Percentiles rank a stretch among this genome's conserved stretches.
These are phyloP conservation scores for Dendronephthya gigantea DNA, from an alignment of 64 coral and sea anemone genomes.

Conservation along the genomic window DNA sequence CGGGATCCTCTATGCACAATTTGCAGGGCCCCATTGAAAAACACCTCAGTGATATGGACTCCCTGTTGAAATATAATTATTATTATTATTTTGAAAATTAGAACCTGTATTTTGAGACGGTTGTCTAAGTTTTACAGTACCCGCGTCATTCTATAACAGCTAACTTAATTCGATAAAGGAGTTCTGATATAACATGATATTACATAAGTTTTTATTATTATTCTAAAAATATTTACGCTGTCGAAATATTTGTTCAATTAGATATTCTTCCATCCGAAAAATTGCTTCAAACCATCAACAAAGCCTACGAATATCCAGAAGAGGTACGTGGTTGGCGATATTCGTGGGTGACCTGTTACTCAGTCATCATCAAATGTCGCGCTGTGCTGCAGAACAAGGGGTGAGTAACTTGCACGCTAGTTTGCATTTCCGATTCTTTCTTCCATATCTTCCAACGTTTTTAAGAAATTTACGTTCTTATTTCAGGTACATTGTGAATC, in stretches of 20 bases:
- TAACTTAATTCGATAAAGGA: no score
- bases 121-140: no score
- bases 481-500: slow-evolving; percentile 10
- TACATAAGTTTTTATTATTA: no score
- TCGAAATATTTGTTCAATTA: neutral
- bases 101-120: no score
- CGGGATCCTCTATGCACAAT: no score
- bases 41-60: no score
- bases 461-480: neutral
- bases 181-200: no score
- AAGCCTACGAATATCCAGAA: neutral
- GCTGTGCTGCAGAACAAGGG: neutral
- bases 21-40: no score
- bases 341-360: slow-evolving; percentile 5
- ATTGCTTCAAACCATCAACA: neutral
- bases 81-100: no score
- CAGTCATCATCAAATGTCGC: slow-evolving; percentile 5
- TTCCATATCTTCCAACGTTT: neutral
- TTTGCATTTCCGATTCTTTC: neutral
- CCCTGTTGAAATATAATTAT: no score
- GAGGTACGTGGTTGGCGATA: neutral
- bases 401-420: neutral
- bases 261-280: slow-evolving; percentile 7
- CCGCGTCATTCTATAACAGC: no score
- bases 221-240: no score